Percentiles rank a stretch among this genome's conserved stretches.
Conservation (phyloP, 2,888 invertebrate genomes). For the Podotricha telesiphe region DNA sequence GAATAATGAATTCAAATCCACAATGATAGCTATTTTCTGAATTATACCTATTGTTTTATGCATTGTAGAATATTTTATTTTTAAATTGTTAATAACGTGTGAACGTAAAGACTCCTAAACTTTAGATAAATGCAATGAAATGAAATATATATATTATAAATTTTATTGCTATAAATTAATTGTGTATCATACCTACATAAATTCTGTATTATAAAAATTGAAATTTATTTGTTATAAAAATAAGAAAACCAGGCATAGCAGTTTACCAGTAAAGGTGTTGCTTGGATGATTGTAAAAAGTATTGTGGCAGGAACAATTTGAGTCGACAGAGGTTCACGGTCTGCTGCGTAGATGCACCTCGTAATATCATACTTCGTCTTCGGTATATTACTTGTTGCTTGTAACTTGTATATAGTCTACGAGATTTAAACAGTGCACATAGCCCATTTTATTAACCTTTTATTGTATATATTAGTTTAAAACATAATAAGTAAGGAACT, state of each 20-base stretch:
- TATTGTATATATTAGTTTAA: too few species aligned
- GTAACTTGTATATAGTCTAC: constrained; percentile 14
- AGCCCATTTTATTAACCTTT: too few species aligned
- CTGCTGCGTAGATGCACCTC: constrained; percentile 68
- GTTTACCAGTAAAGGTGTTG: constrained; percentile 57
- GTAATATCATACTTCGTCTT: constrained; percentile 53
- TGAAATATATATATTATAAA: too few species aligned
- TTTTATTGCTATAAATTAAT: too few species aligned
- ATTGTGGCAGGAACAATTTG: constrained; percentile 72
- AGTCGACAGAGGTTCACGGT: constrained; percentile 73
- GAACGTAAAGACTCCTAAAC: background rate
- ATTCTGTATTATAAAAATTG: background rate
- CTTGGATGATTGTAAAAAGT: constrained; percentile 57
- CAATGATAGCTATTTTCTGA: background rate
- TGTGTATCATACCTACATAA: too few species aligned
- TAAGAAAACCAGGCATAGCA: constrained; percentile 49
- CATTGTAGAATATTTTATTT: background rate
- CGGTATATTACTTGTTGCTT: constrained; percentile 52
- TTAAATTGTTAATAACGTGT: background rate
- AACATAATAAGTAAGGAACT: too few species aligned
- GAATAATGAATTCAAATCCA: background rate
- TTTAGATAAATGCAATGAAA: background rate
- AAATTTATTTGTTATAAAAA: background rate
- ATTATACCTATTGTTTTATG: background rate
- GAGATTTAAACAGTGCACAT: background rate